These are phyloP conservation scores for Madoqua kirkii DNA, from an alignment of 2,113 vertebrate species.

Conservation along the genomic window DNA sequence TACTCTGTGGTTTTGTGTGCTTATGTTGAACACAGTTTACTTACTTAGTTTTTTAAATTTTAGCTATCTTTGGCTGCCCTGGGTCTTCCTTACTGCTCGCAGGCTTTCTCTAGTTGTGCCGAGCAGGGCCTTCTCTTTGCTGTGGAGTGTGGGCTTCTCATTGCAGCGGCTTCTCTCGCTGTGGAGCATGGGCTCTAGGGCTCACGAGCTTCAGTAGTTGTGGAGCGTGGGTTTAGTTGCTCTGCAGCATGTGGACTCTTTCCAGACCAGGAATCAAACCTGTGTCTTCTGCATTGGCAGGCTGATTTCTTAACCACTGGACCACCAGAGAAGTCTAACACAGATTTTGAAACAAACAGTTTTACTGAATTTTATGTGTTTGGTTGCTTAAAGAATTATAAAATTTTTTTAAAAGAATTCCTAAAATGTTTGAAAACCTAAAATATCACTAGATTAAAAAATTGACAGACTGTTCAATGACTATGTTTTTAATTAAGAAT, in stretches of 20 bases:
- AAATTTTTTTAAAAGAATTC: neutral
- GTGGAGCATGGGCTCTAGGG: neutral
- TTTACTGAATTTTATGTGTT: neutral
- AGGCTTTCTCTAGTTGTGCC: neutral
- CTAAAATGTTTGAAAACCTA: neutral
- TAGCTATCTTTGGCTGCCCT: neutral
- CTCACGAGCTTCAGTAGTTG: neutral
- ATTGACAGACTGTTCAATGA: neutral
- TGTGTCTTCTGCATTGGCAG: neutral
- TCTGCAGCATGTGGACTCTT: neutral
- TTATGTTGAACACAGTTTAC: neutral
- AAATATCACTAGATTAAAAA: neutral
- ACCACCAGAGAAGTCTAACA: neutral
- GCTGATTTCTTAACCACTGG: neutral
- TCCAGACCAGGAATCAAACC: neutral
- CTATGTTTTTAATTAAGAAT: neutral
- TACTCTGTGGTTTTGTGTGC: neutral
- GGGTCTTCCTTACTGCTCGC: neutral
- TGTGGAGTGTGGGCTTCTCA: neutral
- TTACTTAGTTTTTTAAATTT: neutral
- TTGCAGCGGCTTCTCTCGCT: neutral
- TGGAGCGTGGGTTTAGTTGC: neutral
- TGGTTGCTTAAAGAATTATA: neutral
- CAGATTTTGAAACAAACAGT: neutral
- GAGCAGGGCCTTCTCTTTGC: neutral